phyloP scores from a whole-genome alignment of 1,140 invertebrate species.

The Tigriopus japonicus region DNA sequence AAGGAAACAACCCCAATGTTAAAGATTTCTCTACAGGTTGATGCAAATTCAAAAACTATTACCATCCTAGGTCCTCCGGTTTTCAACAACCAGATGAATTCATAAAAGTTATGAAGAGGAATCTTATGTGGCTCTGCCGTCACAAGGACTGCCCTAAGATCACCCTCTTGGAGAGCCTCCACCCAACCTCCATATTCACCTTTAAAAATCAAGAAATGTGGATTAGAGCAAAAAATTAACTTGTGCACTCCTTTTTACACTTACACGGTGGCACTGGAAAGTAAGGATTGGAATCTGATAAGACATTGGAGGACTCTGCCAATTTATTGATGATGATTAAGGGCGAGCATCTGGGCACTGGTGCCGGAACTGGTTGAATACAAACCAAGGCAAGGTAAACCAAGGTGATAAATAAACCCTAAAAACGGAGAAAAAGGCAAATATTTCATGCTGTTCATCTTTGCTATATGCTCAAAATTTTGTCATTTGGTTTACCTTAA shows the following conservation, averaged over 20 bases:
- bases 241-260: background rate
- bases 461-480: too few species aligned
- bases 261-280: constrained; percentile 14
- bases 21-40: background rate
- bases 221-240: background rate
- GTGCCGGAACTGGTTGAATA: background rate
- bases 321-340: constrained; percentile 15
- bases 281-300: constrained; percentile 13
- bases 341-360: constrained; percentile 13
- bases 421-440: too few species aligned
- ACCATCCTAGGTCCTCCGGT: constrained; percentile 6
- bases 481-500: too few species aligned
- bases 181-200: background rate
- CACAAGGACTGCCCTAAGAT: background rate
- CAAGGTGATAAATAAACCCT: too few species aligned
- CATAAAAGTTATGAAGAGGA: constrained; percentile 12
- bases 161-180: background rate
- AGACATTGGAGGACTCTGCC: background rate
- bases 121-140: background rate
- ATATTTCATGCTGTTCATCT: too few species aligned
- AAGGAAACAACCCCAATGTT: background rate
- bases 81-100: constrained; percentile 13
- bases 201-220: background rate
- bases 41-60: background rate
- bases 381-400: too few species aligned